Conservation (phyloP, 2,797 vertebrate species). For the Schizothorax lantsangensis region DNA sequence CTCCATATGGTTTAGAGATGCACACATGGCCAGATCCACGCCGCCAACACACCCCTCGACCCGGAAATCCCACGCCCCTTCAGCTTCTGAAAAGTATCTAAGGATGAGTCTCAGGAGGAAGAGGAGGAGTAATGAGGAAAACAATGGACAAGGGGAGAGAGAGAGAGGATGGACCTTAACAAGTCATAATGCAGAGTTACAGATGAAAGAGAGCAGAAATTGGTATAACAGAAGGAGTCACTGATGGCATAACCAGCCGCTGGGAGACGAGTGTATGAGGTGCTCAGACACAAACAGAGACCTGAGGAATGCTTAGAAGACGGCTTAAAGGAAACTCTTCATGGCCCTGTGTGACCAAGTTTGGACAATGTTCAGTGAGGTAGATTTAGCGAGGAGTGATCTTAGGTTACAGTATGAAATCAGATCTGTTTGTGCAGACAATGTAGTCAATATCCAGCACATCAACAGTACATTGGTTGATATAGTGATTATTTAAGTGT, state of each 20-base stretch:
- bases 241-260: constrained; percentile 5
- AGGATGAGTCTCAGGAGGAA: constrained; percentile 8
- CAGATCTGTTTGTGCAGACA: not conserved
- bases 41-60: constrained; percentile 56
- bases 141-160: not conserved
- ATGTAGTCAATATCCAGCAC: not conserved
- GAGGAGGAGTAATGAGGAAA: constrained; percentile 14
- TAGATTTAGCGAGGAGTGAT: not conserved
- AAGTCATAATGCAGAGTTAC: not conserved
- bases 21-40: constrained; percentile 24
- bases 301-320: constrained; percentile 15
- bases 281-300: constrained; percentile 13
- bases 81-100: constrained; percentile 44
- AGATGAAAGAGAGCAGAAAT: constrained; percentile 31
- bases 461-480: not conserved
- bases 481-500: not conserved
- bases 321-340: not conserved
- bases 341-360: not conserved
- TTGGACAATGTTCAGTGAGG: not conserved
- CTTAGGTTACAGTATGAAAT: not conserved
- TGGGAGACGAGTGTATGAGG: not conserved
- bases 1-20: constrained; percentile 40
- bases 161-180: not conserved
- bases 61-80: constrained; percentile 55
- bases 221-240: not conserved